Conservation (phyloP, 2,797 vertebrate species). For the Pipistrellus nathusii region DNA sequence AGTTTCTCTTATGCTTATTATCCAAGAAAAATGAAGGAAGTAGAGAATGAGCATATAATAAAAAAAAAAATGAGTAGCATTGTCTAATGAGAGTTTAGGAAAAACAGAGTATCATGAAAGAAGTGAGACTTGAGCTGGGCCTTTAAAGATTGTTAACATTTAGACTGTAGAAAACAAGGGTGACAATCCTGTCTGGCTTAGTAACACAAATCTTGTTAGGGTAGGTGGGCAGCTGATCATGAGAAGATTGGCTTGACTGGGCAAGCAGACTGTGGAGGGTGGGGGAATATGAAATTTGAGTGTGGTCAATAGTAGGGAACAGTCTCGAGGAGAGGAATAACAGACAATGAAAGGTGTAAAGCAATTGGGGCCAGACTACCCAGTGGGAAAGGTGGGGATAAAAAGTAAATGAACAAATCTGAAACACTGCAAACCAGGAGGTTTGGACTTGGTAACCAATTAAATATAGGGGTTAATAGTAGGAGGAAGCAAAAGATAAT, state of each 20-base stretch:
- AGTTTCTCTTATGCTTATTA: constrained; percentile 28
- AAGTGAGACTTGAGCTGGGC: constrained; percentile 10
- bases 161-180: not conserved
- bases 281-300: not conserved
- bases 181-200: not conserved
- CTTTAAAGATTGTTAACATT: constrained; percentile 44
- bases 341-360: constrained; percentile 18
- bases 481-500: constrained; percentile 19
- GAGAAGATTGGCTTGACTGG: constrained; percentile 27
- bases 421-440: constrained; percentile 36
- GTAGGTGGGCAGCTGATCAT: not conserved
- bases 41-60: constrained; percentile 9
- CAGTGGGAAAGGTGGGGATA: not conserved
- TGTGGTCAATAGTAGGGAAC: not conserved
- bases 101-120: constrained; percentile 42
- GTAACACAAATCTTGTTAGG: constrained; percentile 23
- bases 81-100: not conserved
- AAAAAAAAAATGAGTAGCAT: not conserved
- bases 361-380: not conserved
- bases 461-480: constrained; percentile 15
- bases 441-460: not conserved
- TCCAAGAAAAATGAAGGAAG: not conserved
- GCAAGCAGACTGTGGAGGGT: not conserved
- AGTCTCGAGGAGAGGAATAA: constrained; percentile 18
- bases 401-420: constrained; percentile 24